Evolutionary conservation across 2,888 invertebrate genomes (phyloP).

Genomic region (Meganola albula): DNA sequence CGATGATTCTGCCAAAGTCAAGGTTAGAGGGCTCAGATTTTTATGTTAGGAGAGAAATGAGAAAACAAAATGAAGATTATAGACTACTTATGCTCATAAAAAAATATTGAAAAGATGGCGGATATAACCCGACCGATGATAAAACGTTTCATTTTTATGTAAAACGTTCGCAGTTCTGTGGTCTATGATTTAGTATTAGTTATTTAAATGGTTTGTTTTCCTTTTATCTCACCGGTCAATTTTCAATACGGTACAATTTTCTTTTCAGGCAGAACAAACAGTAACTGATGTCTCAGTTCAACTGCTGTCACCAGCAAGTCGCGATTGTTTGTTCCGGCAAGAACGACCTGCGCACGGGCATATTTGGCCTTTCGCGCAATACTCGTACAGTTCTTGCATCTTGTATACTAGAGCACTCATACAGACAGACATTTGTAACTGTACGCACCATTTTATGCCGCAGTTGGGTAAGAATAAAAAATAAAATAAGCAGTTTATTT

Average conservation of each 20-base stretch:
- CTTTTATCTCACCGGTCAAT: not conserved
- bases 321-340: conserved; percentile 76
- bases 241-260: not conserved
- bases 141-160: too few relatives aligned
- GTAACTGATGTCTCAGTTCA: conserved; percentile 76
- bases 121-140: too few relatives aligned
- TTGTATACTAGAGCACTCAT: conserved; percentile 77
- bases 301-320: conserved; percentile 57
- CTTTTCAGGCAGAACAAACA: conserved; percentile 76
- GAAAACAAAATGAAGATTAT: too few relatives aligned
- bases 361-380: conserved; percentile 67
- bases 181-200: too few relatives aligned
- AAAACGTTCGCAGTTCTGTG: too few relatives aligned
- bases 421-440: conserved; percentile 76
- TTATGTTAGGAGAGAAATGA: too few relatives aligned
- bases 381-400: conserved; percentile 79
- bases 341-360: conserved; percentile 63
- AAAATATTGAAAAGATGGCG: too few relatives aligned
- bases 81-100: too few relatives aligned
- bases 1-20: too few relatives aligned
- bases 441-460: conserved; percentile 80
- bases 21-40: too few relatives aligned
- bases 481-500: too few relatives aligned
- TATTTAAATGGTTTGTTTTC: too few relatives aligned
- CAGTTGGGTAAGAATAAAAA: conserved; percentile 56